Evolutionary conservation across 2,797 vertebrate genomes (phyloP), one percentile per base, ranked within the genome.

Genomic region (Sarcophilus harrisii): DNA sequence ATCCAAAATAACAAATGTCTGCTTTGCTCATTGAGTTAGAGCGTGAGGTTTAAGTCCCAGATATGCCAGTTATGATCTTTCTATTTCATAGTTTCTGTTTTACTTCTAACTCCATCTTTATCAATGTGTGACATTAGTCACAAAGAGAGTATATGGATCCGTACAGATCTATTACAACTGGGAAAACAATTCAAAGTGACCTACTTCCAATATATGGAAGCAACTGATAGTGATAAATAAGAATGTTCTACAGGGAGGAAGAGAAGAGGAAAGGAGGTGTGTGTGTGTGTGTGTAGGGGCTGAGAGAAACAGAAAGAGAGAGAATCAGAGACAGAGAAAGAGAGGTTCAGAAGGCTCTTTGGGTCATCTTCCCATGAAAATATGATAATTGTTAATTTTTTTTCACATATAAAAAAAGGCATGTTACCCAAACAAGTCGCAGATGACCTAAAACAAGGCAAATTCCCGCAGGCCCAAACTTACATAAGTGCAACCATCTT

Each of bases 361-460:
- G 29, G 28, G 16, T 91, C 90, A 91, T 95, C 97, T 95, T 58
- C 87, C 57, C 32, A 57, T 30, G 87, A 91, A 91, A 49, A 94
- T 45, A 95, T 11, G 95, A 10, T 96, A 97, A 96, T 66, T 11
- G 92, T 4, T 0, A 13, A 24, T 93, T 95, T 55, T 90, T 28
- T 87, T 97, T 91, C 95, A 58, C 89, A 94, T 93, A 91, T 96
- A 92, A 96, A 93, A 96, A 97, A 38, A 99, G 99, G 99, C 97
- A 99, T 99, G 99, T 98, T 99, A 90, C 99, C 99, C 0, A 99
- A 98, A 96, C 98, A 99, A 98, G 99, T 99, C 89, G 99, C 99
- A 55, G 99, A 99, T 94, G 99, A 99, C 94, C 98, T 99, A 81
- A 99, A 99, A 59, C 99, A 99, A 97, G 99, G 99, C 0, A 99